These are phyloP conservation scores for Bradypus variegatus DNA, from an alignment of 2,797 vertebrate genomes.

Conservation along the genomic window DNA sequence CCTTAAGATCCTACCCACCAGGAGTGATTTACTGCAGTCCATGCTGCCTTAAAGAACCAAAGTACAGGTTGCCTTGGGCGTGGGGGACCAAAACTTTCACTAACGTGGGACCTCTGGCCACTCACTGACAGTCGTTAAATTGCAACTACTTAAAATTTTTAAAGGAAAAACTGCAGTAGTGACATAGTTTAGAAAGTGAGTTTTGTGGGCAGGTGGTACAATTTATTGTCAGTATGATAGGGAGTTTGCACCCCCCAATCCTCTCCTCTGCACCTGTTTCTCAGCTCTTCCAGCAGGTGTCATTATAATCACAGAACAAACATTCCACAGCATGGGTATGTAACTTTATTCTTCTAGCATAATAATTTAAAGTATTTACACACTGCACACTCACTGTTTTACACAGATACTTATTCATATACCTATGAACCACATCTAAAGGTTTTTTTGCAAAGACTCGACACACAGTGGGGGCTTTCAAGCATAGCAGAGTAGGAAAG, in stretches of 20 bases:
- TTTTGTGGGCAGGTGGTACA: neutral
- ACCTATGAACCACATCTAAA: conserved; percentile 80
- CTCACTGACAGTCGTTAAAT: neutral
- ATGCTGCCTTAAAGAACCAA: neutral
- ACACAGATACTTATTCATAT: conserved; percentile 80
- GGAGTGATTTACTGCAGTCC: neutral
- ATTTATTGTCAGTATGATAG: neutral
- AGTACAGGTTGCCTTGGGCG: neutral
- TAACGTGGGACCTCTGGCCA: neutral
- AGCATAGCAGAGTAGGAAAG: conserved; percentile 51
- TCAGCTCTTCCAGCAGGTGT: conserved; percentile 76
- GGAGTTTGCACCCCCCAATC: neutral
- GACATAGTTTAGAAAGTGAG: neutral
- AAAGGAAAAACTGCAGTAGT: neutral
- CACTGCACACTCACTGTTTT: conserved; percentile 84
- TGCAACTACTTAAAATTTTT: neutral
- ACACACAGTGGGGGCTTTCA: conserved; percentile 55
- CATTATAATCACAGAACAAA: conserved; percentile 85
- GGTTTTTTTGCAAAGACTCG: conserved; percentile 66
- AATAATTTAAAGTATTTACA: conserved; percentile 96
- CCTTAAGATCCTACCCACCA: neutral
- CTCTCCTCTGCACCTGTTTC: conserved; percentile 5
- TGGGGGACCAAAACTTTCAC: neutral
- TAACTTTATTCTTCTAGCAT: conserved; percentile 88
- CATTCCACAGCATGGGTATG: conserved; percentile 80